Conservation (phyloP, 2,113 vertebrate genomes). For the Tachysurus vachellii region DNA sequence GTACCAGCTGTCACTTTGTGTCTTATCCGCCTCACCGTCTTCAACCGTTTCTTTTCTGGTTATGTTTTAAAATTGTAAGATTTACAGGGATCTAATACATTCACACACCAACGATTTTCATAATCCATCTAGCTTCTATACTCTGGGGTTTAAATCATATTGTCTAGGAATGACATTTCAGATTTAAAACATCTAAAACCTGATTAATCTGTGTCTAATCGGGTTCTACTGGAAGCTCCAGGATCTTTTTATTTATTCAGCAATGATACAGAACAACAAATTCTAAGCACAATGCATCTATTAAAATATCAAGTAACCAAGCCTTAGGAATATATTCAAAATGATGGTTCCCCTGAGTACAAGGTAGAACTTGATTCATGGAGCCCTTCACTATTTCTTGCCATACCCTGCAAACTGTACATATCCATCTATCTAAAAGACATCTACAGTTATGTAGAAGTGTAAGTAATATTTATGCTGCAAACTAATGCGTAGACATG, state of each 20-base stretch:
- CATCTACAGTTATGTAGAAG: constrained; percentile 54
- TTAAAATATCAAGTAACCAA: constrained; percentile 73
- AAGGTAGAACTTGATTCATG: constrained; percentile 67
- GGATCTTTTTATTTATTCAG: constrained; percentile 68
- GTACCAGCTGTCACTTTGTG: constrained; percentile 3
- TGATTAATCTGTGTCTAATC: constrained; percentile 67
- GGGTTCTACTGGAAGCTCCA: constrained; percentile 48
- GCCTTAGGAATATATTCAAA: constrained; percentile 66
- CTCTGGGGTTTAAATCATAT: constrained; percentile 77
- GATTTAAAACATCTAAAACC: constrained; percentile 68
- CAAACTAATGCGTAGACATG: constrained; percentile 52
- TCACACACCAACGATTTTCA: constrained; percentile 70
- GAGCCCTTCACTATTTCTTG: constrained; percentile 51
- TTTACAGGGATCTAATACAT: constrained; percentile 64
- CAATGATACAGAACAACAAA: constrained; percentile 69
- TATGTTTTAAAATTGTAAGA: constrained; percentile 24
- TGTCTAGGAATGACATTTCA: constrained; percentile 76
- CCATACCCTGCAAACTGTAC: constrained; percentile 51
- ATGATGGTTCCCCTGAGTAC: constrained; percentile 68
- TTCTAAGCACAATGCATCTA: constrained; percentile 71
- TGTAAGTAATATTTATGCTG: constrained; percentile 50
- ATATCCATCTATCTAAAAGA: constrained; percentile 56
- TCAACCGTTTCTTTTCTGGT: not conserved
- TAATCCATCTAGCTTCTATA: constrained; percentile 73
- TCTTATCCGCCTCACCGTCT: constrained; percentile 22